These are phyloP conservation scores for Cheirogaleus medius DNA, from an alignment of 2,113 vertebrate species.

Conservation along the genomic window DNA sequence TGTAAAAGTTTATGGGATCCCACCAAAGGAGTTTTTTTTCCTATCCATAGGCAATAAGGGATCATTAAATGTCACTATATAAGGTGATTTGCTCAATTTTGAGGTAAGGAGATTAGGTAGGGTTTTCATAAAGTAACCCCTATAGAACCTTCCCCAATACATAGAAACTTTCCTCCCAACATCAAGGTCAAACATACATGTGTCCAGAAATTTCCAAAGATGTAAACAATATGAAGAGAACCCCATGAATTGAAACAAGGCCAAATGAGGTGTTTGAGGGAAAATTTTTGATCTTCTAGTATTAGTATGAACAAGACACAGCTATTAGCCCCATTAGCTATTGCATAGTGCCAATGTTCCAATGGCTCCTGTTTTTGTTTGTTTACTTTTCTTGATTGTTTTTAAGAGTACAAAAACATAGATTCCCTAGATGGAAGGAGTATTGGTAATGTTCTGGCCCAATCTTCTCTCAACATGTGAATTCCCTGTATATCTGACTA, in stretches of 20 bases:
- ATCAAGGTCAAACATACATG: not conserved
- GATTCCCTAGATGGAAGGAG: not conserved
- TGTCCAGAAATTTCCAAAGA: not conserved
- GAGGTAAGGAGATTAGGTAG: not conserved
- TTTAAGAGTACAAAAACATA: not conserved
- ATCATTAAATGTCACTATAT: not conserved
- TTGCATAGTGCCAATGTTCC: not conserved
- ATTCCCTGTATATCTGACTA: not conserved
- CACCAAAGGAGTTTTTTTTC: not conserved
- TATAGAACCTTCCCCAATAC: not conserved
- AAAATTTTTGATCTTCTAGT: not conserved
- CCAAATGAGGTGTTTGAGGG: not conserved
- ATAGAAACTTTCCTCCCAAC: not conserved
- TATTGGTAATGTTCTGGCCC: not conserved
- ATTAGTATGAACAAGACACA: not conserved
- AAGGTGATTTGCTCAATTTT: not conserved
- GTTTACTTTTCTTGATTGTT: not conserved
- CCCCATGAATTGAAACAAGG: not conserved
- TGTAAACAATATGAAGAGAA: not conserved
- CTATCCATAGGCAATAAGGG: not conserved
- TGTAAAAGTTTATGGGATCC: not conserved
- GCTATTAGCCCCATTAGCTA: not conserved
- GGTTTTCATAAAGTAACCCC: not conserved
- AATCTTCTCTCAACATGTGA: not conserved
- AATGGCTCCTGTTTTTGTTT: not conserved